Percentiles rank a stretch among this genome's conserved stretches.
Evolutionary conservation across 2,888 invertebrate genomes (phyloP).

Genomic region (Dicyrtoma fusca): DNA sequence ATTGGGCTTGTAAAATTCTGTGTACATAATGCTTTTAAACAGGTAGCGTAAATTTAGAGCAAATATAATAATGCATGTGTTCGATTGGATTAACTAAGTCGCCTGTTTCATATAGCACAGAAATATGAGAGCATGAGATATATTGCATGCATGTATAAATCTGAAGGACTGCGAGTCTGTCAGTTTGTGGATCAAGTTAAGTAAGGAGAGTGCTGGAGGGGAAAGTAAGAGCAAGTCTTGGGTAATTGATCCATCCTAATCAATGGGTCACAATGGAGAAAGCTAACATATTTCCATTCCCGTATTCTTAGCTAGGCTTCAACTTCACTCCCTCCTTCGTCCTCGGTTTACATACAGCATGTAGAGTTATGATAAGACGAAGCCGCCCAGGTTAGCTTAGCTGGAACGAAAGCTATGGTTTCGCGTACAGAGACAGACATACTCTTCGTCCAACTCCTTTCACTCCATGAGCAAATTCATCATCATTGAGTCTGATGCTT

Average conservation of each 20-base stretch:
- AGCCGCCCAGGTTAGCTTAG: too few relatives aligned
- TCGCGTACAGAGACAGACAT: slow-evolving; percentile 5
- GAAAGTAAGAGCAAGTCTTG: background rate
- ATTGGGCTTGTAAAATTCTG: too few relatives aligned
- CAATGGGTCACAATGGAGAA: slow-evolving; percentile 48
- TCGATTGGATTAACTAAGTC: too few relatives aligned
- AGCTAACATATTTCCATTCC: slow-evolving; percentile 5
- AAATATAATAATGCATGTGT: too few relatives aligned
- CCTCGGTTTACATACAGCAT: background rate
- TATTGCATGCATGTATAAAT: too few relatives aligned
- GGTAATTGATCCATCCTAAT: slow-evolving; percentile 48
- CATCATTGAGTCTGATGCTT: slow-evolving; percentile 41
- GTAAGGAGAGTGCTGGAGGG: slow-evolving; percentile 15
- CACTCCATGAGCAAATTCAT: slow-evolving; percentile 50
- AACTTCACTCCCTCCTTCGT: background rate
- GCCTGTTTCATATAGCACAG: too few relatives aligned
- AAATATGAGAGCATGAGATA: too few relatives aligned
- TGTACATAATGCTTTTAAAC: too few relatives aligned
- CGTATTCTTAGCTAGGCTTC: background rate
- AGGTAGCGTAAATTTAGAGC: too few relatives aligned
- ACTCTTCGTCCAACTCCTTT: slow-evolving; percentile 22
- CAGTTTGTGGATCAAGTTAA: slow-evolving; percentile 16
- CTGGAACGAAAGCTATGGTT: background rate
- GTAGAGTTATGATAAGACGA: background rate
- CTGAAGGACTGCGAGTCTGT: too few relatives aligned